Conservation (phyloP, 2,888 invertebrate genomes). For the Tillus elongatus region DNA sequence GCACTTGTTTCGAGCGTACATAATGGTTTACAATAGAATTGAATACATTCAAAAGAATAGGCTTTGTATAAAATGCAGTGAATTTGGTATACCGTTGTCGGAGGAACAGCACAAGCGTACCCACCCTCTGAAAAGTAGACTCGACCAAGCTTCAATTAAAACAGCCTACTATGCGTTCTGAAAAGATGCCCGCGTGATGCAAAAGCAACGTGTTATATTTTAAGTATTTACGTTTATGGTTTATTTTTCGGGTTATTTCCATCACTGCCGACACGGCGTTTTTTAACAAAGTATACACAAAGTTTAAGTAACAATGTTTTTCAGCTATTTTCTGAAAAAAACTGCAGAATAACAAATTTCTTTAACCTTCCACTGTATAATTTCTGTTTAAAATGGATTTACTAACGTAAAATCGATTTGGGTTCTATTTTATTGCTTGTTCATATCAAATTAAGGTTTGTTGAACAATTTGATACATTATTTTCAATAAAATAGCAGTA, state of each 20-base stretch:
- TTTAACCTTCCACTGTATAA: no score
- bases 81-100: slow-evolving; percentile 19
- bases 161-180: slow-evolving; percentile 36
- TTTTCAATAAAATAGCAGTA: neutral
- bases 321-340: neutral
- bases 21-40: neutral
- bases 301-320: no score
- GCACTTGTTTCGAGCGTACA: slow-evolving; percentile 2
- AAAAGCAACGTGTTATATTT: slow-evolving; percentile 25
- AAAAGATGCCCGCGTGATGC: slow-evolving; percentile 28
- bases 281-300: no score
- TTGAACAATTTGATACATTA: no score
- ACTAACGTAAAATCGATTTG: no score
- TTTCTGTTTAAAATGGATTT: no score
- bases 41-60: slow-evolving; percentile 2
- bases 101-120: slow-evolving; percentile 4
- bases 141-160: slow-evolving; percentile 40
- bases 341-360: neutral
- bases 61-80: slow-evolving; percentile 15
- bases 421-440: no score
- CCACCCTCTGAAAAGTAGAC: slow-evolving; percentile 35
- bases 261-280: no score
- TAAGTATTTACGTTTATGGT: slow-evolving; percentile 21
- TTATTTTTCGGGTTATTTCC: slow-evolving; percentile 17
- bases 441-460: no score